Evolutionary conservation across 1,140 invertebrate species (phyloP), one percentile per base, ranked within the genome.

Genomic region (Trichonephila inaurata): DNA sequence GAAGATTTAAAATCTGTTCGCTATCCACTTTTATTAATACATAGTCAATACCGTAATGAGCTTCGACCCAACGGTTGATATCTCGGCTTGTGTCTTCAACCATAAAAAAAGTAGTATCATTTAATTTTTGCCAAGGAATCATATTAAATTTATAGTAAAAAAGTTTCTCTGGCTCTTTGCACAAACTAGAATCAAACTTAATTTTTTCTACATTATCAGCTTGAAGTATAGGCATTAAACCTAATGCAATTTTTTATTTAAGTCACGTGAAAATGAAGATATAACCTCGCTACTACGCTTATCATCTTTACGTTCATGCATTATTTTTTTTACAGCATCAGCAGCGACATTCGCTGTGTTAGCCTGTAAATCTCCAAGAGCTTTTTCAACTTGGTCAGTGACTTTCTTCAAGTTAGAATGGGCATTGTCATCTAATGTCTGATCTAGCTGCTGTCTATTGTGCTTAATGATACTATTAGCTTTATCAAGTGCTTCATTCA

Each of bases 151-250:
- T 33, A 33, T 33, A 33, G 33, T 33, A 33, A 33, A 33, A 33
- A 33, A 33, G 33, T 33, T 33, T 33, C 33, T 33, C 33, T 33
- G 33, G 33, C 33, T 33, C 33, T 33, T 33, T 33, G 33, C 33
- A 33, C 33, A 33, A 33, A 33, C 33, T 33, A 33, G 33, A 33
- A 33, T 81, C 72, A 81, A 81, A 81, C 72, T 81, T 81, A 81
- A 81, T 81, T 81, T 81, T 81, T 81, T 81, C 72, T 81, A 81
- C 72, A 81, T 81, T 81, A 81, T 81, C 72, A 81, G 72, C 72
- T 81, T 81, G 72, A 81, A 81, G 72, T 81, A 81, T 81, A 81
- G 72, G 72, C 72, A 81, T 81, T 81, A 81, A 81, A 81, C 72
- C 72, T 81, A 81, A 81, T 81, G 72, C 62, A 66, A 66, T 66